phyloP scores from a whole-genome alignment of 2,888 invertebrate genomes.

The Villa cingulata region DNA sequence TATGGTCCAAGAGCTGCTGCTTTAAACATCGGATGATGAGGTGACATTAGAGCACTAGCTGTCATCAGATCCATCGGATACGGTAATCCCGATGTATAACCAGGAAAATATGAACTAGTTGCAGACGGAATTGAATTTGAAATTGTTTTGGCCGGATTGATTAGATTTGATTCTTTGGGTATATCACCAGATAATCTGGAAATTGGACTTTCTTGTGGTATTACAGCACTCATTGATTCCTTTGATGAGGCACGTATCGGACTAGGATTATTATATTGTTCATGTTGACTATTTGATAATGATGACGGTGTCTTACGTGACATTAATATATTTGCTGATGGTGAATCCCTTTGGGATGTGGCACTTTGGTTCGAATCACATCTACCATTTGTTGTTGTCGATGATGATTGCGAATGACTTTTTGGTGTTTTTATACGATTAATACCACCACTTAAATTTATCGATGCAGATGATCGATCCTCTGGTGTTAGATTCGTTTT shows the following conservation, averaged over 20 bases:
- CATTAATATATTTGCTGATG: conserved; percentile 15
- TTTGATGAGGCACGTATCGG: conserved; percentile 28
- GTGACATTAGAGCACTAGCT: conserved; percentile 56
- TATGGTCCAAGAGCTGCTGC: conserved; percentile 65
- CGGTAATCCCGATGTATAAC: conserved; percentile 49
- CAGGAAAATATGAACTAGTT: conserved; percentile 46
- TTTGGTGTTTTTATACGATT: conserved; percentile 28
- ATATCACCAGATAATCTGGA: conserved; percentile 14
- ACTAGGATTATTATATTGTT: conserved; percentile 22
- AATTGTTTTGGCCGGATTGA: conserved; percentile 41
- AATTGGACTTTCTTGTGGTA: conserved; percentile 19
- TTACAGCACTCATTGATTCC: conserved; percentile 22
- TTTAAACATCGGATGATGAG: conserved; percentile 59
- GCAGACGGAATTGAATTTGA: conserved; percentile 38
- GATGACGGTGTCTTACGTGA: conserved; percentile 12
- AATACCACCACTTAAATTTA: conserved; percentile 8
- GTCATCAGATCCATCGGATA: conserved; percentile 64
- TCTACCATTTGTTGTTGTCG: conserved; percentile 24
- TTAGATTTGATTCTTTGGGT: conserved; percentile 41
- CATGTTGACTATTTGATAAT: conserved; percentile 1
- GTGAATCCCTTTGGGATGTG: conserved; percentile 34
- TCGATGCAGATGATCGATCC: conserved; percentile 29
- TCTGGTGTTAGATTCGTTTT: conserved; percentile 58
- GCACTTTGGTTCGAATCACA: conserved; percentile 70
- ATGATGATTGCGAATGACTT: conserved; percentile 14